phyloP scores from a whole-genome alignment of 2,888 invertebrate species.

The Dryomyza anilis region DNA sequence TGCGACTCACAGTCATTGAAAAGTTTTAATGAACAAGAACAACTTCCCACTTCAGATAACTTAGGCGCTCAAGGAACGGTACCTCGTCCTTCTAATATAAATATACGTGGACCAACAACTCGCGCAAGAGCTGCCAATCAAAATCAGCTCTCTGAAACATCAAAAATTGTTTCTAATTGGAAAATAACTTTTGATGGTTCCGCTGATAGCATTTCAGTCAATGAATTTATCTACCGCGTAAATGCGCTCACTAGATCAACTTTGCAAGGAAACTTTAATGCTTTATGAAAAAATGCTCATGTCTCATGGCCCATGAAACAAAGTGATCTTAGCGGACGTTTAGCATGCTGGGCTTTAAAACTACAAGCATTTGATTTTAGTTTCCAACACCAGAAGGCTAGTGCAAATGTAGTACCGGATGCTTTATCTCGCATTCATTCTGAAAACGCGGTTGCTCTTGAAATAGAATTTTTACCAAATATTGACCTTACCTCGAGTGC shows the following conservation, averaged over 20 bases:
- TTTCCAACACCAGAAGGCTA: not conserved
- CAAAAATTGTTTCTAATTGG: not conserved
- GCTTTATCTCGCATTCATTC: not conserved
- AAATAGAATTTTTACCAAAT: not conserved
- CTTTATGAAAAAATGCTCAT: too few species aligned
- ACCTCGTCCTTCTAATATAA: too few species aligned
- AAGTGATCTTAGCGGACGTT: not conserved
- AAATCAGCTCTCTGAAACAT: too few species aligned
- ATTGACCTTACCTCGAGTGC: not conserved
- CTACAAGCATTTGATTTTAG: too few species aligned
- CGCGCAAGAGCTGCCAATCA: too few species aligned
- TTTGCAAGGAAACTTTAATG: not conserved
- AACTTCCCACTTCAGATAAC: too few species aligned
- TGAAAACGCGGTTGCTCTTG: not conserved
- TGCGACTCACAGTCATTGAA: too few species aligned
- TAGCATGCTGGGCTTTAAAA: not conserved
- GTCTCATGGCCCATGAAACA: too few species aligned
- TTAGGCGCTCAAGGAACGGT: too few species aligned
- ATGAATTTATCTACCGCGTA: not conserved
- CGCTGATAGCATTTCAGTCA: too few species aligned
- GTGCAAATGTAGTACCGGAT: not conserved
- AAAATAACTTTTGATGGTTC: not conserved
- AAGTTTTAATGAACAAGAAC: too few species aligned
- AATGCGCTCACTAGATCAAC: not conserved
- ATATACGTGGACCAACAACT: too few species aligned